Percentiles rank a stretch among this genome's conserved stretches.
These are phyloP conservation scores for Lepilemur septentrionalis DNA, from an alignment of 2,797 vertebrate genomes.

Conservation along the genomic window DNA sequence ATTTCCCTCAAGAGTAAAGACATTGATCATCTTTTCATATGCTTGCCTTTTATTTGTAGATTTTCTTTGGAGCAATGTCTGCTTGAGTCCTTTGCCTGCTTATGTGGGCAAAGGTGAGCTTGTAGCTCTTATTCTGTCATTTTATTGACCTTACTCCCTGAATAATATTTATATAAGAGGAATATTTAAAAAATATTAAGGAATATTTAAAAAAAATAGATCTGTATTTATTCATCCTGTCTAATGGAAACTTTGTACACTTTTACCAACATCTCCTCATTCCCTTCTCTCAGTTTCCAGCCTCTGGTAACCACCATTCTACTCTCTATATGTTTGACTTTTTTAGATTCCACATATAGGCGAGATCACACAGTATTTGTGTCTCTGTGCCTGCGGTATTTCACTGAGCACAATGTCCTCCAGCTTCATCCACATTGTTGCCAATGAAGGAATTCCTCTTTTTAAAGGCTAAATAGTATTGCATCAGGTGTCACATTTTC, in stretches of 20 bases:
- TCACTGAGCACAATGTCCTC: background rate
- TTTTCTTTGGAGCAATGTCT: too few relatives aligned
- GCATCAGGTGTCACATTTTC: background rate
- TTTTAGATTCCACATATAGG: background rate
- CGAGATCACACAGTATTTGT: background rate
- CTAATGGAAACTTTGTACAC: background rate
- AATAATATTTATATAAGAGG: background rate
- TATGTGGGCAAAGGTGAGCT: background rate
- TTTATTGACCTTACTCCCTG: background rate
- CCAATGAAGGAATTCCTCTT: background rate
- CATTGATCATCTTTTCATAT: too few relatives aligned
- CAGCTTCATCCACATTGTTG: background rate
- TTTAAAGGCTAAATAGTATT: too few relatives aligned
- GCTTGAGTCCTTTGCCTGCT: too few relatives aligned
- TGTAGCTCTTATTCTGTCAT: background rate
- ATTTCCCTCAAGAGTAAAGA: too few relatives aligned
- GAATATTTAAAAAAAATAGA: background rate
- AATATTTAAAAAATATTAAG: background rate
- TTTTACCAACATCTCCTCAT: background rate
- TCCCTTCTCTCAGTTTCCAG: background rate
- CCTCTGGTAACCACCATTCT: background rate
- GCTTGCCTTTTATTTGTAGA: too few relatives aligned
- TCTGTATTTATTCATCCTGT: background rate
- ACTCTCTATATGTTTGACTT: background rate
- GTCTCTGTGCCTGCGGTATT: background rate